phyloP scores from a whole-genome alignment of 1,140 invertebrate species.

The Papilio polyxenes region DNA sequence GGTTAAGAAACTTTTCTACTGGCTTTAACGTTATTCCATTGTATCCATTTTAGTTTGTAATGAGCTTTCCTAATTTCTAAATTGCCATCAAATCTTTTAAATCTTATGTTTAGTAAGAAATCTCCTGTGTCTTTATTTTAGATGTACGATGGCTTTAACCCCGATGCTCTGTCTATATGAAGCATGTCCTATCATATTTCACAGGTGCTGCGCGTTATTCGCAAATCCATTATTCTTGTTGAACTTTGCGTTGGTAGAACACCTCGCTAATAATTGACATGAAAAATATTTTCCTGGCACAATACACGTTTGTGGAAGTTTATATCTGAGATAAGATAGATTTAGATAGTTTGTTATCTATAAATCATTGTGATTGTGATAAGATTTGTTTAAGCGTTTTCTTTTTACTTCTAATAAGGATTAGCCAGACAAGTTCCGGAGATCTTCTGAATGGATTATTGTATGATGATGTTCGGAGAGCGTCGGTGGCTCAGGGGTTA shows the following conservation, averaged over 20 bases:
- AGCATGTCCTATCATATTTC: conserved; percentile 27
- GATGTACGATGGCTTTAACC: not conserved
- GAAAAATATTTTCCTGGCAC: conserved; percentile 28
- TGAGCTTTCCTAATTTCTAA: no score
- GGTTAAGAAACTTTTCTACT: not conserved
- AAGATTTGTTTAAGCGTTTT: not conserved
- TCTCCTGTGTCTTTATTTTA: not conserved
- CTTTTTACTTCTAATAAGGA: not conserved
- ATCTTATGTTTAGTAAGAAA: no score
- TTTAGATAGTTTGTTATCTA: conserved; percentile 14
- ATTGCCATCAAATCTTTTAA: no score
- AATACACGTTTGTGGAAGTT: not conserved
- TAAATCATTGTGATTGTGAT: not conserved
- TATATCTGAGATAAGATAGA: not conserved
- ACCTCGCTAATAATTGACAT: conserved; percentile 15
- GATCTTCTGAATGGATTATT: no score
- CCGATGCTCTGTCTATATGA: not conserved
- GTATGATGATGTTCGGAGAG: no score
- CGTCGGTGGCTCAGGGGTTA: no score
- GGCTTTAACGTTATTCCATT: not conserved
- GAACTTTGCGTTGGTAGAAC: conserved; percentile 27
- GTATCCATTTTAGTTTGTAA: not conserved
- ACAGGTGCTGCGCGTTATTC: conserved; percentile 39
- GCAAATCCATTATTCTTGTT: conserved; percentile 37
- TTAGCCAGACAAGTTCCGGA: no score